Percentiles rank a stretch among this genome's conserved stretches.
phyloP scores from a whole-genome alignment of 2,888 invertebrate genomes.

The Rhaphigaster nebulosa region DNA sequence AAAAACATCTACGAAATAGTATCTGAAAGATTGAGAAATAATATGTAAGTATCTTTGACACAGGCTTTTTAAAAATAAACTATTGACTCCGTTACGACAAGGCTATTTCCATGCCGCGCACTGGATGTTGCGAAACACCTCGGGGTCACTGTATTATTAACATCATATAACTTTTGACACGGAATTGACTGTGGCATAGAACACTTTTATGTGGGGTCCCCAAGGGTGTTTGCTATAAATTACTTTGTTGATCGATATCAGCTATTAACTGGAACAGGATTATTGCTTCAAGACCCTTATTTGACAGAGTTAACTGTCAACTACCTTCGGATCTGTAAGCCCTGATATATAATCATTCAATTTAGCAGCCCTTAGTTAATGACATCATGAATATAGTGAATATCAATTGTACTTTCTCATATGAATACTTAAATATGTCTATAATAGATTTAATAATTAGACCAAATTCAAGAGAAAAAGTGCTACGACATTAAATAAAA shows the following conservation, averaged over 20 bases:
- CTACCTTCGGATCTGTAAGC: background rate
- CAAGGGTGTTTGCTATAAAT: background rate
- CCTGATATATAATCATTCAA: background rate
- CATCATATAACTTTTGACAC: background rate
- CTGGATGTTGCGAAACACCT: background rate
- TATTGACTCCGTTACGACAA: background rate
- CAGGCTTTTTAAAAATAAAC: background rate
- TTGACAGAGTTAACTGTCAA: background rate
- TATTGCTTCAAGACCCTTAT: background rate
- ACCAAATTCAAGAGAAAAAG: too few species aligned
- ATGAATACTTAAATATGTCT: too few species aligned
- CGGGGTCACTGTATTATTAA: background rate
- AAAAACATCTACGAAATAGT: too few species aligned
- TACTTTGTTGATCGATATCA: background rate
- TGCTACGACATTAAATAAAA: too few species aligned
- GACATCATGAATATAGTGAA: too few species aligned
- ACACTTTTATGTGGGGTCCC: background rate
- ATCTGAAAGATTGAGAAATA: too few species aligned
- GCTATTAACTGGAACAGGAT: background rate
- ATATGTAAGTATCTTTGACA: too few species aligned
- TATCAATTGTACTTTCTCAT: too few species aligned
- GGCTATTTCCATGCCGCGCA: background rate
- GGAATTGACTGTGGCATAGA: background rate
- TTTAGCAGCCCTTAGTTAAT: too few species aligned
- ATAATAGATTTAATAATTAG: too few species aligned